Conservation (phyloP, 1,140 invertebrate species). For the Potamilus streckersoni region DNA sequence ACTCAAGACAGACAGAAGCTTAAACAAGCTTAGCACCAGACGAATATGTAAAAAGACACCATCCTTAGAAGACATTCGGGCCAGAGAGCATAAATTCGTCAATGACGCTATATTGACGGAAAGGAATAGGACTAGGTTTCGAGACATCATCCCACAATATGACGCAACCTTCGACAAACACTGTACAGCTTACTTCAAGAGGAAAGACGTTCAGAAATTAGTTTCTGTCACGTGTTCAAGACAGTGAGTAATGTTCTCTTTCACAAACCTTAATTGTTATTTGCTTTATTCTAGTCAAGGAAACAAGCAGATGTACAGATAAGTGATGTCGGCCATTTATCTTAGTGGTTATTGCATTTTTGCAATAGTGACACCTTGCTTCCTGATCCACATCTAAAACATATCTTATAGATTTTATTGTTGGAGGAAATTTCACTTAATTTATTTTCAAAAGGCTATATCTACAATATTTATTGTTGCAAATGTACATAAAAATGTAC, state of each 20-base stretch:
- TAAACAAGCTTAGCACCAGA: constrained; percentile 25
- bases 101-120: constrained; percentile 49
- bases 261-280: no score
- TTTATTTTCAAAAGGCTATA: no score
- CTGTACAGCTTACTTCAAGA: constrained; percentile 38
- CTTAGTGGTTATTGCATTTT: no score
- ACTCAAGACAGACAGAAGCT: constrained; percentile 26
- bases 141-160: constrained; percentile 49
- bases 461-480: no score
- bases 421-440: no score
- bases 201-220: constrained; percentile 39
- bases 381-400: no score
- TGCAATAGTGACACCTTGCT: no score
- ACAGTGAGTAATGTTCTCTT: constrained; percentile 15
- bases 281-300: no score
- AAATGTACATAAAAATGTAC: no score
- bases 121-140: constrained; percentile 42
- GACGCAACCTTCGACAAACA: constrained; percentile 41
- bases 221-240: constrained; percentile 28
- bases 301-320: no score
- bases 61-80: constrained; percentile 20
- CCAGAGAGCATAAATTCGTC: constrained; percentile 38
- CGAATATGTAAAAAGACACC: constrained; percentile 19
- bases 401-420: no score
- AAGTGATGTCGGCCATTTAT: no score